Percentiles rank a stretch among this genome's conserved stretches.
These are phyloP conservation scores for Sparus aurata DNA, from an alignment of 2,797 vertebrate species.

Conservation along the genomic window DNA sequence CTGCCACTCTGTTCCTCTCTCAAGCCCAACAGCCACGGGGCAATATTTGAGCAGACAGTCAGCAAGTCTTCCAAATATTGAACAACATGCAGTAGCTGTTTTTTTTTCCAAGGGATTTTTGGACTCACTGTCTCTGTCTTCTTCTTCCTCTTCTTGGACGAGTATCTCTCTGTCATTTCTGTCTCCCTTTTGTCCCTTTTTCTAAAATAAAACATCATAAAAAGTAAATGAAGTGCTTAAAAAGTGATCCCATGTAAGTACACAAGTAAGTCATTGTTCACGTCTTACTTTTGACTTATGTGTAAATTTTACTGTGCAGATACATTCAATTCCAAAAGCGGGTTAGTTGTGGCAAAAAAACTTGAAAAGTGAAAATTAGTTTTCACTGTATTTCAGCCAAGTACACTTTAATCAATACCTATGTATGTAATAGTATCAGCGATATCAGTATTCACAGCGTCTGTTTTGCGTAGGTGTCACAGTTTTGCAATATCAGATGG, in stretches of 20 bases:
- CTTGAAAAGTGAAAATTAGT: too few relatives aligned
- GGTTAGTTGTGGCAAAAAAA: constrained; percentile 7
- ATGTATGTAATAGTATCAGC: constrained; percentile 41
- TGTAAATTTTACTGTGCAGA: neutral
- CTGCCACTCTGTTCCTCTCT: constrained; percentile 86
- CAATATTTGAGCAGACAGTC: constrained; percentile 91
- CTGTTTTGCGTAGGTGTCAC: constrained; percentile 78
- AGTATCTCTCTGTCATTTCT: constrained; percentile 33
- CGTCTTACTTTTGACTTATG: neutral
- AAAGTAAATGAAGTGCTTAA: too few relatives aligned
- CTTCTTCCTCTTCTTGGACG: constrained; percentile 50
- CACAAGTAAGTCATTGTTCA: neutral
- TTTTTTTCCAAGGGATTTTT: constrained; percentile 79
- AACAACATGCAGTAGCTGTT: constrained; percentile 85
- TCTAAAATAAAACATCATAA: neutral
- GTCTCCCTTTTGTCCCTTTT: constrained; percentile 4
- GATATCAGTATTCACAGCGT: constrained; percentile 54
- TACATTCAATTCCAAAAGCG: neutral
- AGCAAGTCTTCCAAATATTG: constrained; percentile 89
- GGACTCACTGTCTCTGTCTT: constrained; percentile 70
- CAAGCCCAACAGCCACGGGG: constrained; percentile 85
- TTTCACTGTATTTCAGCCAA: constrained; percentile 20
- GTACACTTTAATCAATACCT: constrained; percentile 58
- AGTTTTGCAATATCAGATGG: constrained; percentile 78
- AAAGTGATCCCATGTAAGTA: too few relatives aligned